Evolutionary conservation across 2,888 invertebrate species (phyloP).

Genomic region (Spilarctia lutea): DNA sequence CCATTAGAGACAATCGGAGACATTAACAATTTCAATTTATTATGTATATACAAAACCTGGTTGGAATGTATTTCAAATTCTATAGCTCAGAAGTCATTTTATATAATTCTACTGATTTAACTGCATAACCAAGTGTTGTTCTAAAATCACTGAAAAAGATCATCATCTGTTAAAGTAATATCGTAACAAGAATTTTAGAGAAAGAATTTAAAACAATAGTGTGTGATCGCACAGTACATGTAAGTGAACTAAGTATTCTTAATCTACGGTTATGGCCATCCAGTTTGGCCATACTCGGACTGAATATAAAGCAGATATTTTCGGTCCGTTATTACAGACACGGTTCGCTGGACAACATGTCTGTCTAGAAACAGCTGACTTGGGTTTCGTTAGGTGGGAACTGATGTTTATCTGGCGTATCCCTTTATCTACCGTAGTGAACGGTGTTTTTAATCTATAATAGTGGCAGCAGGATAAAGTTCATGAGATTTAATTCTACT

Average conservation of each 20-base stretch:
- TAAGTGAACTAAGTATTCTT: constrained; percentile 39
- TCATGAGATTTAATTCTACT: background rate
- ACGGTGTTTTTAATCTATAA: background rate
- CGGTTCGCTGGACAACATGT: constrained; percentile 39
- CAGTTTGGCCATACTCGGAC: constrained; percentile 42
- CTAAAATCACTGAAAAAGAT: constrained; percentile 2
- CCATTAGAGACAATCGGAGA: background rate
- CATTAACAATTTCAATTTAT: background rate
- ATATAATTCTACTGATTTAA: background rate
- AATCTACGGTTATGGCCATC: constrained; percentile 53
- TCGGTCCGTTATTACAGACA: constrained; percentile 48
- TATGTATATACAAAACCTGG: too few relatives aligned
- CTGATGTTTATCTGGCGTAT: constrained; percentile 19
- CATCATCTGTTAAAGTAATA: constrained; percentile 11
- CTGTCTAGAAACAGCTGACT: constrained; percentile 30
- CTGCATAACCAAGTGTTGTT: background rate
- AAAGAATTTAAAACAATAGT: constrained; percentile 44
- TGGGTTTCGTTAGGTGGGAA: constrained; percentile 25
- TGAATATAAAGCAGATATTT: constrained; percentile 49
- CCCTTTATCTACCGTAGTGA: background rate
- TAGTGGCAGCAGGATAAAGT: background rate
- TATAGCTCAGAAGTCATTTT: too few relatives aligned
- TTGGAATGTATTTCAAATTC: too few relatives aligned
- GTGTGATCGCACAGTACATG: constrained; percentile 45
- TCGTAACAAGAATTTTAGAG: constrained; percentile 27